Conservation (phyloP, 2,888 invertebrate species). For the Erpobdella octoculata region DNA sequence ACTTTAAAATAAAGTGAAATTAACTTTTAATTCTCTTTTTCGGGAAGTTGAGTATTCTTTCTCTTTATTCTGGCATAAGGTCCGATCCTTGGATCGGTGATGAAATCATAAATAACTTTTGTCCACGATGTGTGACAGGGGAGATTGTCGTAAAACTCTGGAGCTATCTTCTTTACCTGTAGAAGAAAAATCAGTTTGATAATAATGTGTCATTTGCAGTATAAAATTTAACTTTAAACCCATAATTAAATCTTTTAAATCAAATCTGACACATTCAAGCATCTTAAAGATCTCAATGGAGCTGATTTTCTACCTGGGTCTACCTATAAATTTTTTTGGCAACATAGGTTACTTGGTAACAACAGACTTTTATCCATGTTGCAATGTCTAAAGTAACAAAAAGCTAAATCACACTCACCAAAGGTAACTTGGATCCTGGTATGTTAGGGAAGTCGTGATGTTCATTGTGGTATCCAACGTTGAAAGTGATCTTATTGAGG, state of each 20-base stretch:
- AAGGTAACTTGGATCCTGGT: conserved; percentile 81
- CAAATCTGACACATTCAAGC: too few species aligned
- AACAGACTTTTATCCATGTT: not conserved
- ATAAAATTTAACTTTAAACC: too few species aligned
- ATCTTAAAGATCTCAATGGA: too few species aligned
- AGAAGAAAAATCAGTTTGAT: too few species aligned
- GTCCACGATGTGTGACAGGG: conserved; percentile 91
- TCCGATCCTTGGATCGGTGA: conserved; percentile 78
- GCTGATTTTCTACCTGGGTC: too few species aligned
- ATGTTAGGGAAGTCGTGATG: conserved; percentile 98
- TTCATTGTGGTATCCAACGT: conserved; percentile 98
- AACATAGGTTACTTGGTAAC: not conserved
- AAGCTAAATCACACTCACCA: conserved; percentile 58
- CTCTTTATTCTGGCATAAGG: conserved; percentile 25
- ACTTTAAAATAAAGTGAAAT: too few species aligned
- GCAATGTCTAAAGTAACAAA: not conserved
- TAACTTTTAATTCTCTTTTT: too few species aligned
- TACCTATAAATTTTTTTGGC: too few species aligned
- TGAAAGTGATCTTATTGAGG: conserved; percentile 90
- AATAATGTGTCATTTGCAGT: too few species aligned
- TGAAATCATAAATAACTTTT: conserved; percentile 74
- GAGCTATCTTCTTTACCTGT: conserved; percentile 81
- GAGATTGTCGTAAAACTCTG: conserved; percentile 86
- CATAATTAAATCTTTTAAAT: too few species aligned
- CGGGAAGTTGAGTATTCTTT: not conserved